Percentiles rank a stretch among this genome's conserved stretches.
Conservation (phyloP, 1,140 invertebrate genomes). For the Trypoxylus dichotomus region DNA sequence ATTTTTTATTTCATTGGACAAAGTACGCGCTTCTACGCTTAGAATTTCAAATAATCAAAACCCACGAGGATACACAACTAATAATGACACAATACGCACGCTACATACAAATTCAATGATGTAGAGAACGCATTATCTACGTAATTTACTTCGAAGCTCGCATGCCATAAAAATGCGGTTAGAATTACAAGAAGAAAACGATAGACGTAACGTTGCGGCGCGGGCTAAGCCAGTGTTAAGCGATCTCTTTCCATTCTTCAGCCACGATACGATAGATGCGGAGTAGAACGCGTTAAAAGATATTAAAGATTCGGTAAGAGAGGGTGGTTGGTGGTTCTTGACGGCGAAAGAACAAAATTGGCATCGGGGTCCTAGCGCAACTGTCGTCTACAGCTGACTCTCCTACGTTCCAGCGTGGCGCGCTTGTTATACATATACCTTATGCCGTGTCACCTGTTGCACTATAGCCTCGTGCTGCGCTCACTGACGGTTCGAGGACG, state of each 20-base stretch:
- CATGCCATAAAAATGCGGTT: neutral
- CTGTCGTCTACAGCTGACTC: constrained; percentile 30
- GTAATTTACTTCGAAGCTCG: neutral
- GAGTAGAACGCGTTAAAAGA: neutral
- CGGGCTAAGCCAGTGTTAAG: neutral
- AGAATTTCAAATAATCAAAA: neutral
- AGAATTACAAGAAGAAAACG: constrained; percentile 8
- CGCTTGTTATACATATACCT: constrained; percentile 12
- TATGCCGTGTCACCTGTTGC: constrained; percentile 32
- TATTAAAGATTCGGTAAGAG: neutral
- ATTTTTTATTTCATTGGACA: too few species aligned
- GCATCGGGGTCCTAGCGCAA: neutral
- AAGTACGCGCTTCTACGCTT: too few species aligned
- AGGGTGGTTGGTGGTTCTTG: neutral
- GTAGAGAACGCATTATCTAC: neutral
- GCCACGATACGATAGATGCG: neutral
- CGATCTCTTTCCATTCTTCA: neutral
- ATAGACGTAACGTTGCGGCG: neutral
- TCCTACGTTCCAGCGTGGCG: neutral
- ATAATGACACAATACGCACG: neutral
- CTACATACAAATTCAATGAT: neutral
- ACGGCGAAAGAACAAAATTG: neutral
- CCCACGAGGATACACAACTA: neutral
- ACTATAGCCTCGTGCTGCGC: neutral
- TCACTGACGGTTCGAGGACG: neutral